Percentiles rank a stretch among this genome's conserved stretches.
phyloP scores from a whole-genome alignment of 2,797 vertebrate genomes.

The Masticophis lateralis region DNA sequence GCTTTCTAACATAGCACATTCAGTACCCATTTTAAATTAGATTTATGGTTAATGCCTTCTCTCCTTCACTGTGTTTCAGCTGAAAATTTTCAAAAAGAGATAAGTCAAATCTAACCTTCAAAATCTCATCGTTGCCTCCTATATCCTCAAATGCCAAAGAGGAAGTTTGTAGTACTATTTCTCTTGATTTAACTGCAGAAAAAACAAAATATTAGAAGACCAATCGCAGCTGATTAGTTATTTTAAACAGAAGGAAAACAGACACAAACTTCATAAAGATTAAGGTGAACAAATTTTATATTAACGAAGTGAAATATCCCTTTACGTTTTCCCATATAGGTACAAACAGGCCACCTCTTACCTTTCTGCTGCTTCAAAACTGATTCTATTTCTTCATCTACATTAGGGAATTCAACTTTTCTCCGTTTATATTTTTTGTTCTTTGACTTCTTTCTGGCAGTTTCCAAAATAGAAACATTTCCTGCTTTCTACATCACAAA shows the following conservation, averaged over 20 bases:
- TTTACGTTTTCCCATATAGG: neutral
- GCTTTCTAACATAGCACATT: neutral
- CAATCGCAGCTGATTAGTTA: neutral
- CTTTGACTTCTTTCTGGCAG: conserved; percentile 73
- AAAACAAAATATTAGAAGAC: conserved; percentile 8
- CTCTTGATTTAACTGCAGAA: conserved; percentile 71
- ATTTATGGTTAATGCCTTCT: neutral
- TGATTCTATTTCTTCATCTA: conserved; percentile 69
- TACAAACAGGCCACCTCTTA: conserved; percentile 27
- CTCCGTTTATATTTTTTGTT: conserved; percentile 69
- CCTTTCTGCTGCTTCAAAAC: conserved; percentile 72
- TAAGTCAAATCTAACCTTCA: conserved; percentile 75
- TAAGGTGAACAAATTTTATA: neutral
- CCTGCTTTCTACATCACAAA: conserved; percentile 67
- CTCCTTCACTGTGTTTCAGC: neutral
- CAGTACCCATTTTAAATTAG: neutral
- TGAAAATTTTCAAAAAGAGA: neutral
- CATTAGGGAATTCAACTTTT: conserved; percentile 58
- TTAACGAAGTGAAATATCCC: neutral
- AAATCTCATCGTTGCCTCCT: conserved; percentile 85
- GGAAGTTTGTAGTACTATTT: conserved; percentile 77
- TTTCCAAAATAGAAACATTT: conserved; percentile 73
- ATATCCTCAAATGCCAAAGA: conserved; percentile 87
- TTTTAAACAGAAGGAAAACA: neutral
- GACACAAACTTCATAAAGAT: neutral